Base-by-base conservation (phyloP, 1,140 invertebrate genomes). In the Diachasma alloeum region DNA sequence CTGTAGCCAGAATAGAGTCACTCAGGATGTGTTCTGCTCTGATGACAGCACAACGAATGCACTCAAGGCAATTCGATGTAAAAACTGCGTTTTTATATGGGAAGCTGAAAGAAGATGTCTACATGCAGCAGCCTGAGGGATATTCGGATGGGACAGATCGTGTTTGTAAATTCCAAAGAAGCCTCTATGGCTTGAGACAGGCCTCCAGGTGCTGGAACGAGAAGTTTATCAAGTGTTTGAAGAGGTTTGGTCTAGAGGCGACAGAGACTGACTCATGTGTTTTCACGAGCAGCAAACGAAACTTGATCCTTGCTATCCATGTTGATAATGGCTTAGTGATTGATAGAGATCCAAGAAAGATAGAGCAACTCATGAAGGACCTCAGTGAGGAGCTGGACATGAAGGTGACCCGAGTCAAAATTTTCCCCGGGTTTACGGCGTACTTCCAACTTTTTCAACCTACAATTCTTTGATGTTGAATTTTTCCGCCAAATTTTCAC, bases 181-280 rank as follows among this genome's bases (percentile, higher is more conserved):
- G 80, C 17, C 19, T 88, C 11, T 87, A 88, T 80, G 86, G 87
- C 0, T 69, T 90, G 6, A 86, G 86, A 74, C 85, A 88, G 69
- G 79, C 88, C 11, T 81, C 83, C 0, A 22, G 83, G 9, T 85
- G 85, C 68, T 90, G 88, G 88, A 85, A 89, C 76, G 73, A 85
- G 17, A 74, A 71, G 53, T 83, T 76, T 78, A 82, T 81, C 67
- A 81, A 77, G 22, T 83, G 82, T 69, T 79, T 82, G n/a, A 42
- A 63, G 46, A 76, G 84, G 36, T 73, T 88, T 82, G 79, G 37
- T 85, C 90, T 72, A 79, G 81, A 72, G 69, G 70, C 39, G 81
- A 79, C 72, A 82, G 74, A 84, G 72, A 81, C 85, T 56, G 87
- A 89, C 81, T 78, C 81, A 26, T 88, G 86, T 74, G 59, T 87